Conservation (phyloP, 2,888 invertebrate species). For the Celastrina argiolus region DNA sequence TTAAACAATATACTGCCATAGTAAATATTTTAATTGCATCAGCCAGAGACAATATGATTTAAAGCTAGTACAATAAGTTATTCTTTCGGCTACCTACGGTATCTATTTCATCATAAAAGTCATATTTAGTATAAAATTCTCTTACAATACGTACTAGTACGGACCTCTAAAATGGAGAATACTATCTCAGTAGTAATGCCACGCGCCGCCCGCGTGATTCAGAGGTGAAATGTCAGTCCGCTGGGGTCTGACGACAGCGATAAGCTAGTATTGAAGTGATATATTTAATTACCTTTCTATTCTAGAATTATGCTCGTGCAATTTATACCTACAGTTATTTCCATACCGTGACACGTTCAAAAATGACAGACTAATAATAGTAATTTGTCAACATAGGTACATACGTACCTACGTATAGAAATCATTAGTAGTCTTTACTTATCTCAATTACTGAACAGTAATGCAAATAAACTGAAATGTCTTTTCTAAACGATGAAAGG, state of each 20-base stretch:
- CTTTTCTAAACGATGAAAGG: too few relatives aligned
- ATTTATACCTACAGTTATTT: neutral
- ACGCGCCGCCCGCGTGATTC: neutral
- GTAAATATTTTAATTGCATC: neutral
- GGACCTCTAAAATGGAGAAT: neutral
- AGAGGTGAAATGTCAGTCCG: slow-evolving; percentile 11
- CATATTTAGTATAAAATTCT: too few relatives aligned
- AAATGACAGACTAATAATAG: too few relatives aligned
- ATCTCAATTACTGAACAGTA: too few relatives aligned
- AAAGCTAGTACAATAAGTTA: neutral
- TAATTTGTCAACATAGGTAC: too few relatives aligned
- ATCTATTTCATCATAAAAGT: too few relatives aligned
- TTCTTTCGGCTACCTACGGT: too few relatives aligned
- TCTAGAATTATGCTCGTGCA: neutral
- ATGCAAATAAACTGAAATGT: too few relatives aligned
- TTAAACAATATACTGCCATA: neutral
- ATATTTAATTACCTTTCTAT: neutral
- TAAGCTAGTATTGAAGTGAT: neutral
- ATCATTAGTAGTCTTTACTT: too few relatives aligned
- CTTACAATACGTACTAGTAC: neutral
- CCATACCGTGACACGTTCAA: neutral
- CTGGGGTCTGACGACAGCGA: slow-evolving; percentile 20
- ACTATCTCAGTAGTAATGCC: neutral
- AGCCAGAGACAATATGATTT: neutral
- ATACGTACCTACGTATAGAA: too few relatives aligned